phyloP scores from a whole-genome alignment of 2,888 invertebrate species.

The Drosophila koepferae region DNA sequence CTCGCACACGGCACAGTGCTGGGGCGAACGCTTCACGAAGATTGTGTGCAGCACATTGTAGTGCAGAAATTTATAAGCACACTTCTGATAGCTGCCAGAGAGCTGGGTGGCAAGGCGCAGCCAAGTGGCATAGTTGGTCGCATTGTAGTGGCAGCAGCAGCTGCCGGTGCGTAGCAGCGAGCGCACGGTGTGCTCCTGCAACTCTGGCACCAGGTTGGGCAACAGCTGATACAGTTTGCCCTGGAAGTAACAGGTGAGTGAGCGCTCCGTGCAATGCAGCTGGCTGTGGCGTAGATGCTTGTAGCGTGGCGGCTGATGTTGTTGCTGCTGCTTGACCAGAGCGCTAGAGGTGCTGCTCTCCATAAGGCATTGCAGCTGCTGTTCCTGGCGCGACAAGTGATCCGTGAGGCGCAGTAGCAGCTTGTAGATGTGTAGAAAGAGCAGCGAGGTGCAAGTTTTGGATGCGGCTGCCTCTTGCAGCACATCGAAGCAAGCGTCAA shows the following conservation, averaged over 20 bases:
- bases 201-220: constrained; percentile 60
- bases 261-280: constrained; percentile 68
- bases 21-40: constrained; percentile 61
- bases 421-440: constrained; percentile 72
- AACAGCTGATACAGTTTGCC: constrained; percentile 78
- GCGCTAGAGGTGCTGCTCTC: constrained; percentile 62
- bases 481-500: constrained; percentile 76
- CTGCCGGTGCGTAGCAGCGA: constrained; percentile 79
- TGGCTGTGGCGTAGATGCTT: constrained; percentile 65
- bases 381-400: constrained; percentile 74
- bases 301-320: constrained; percentile 43
- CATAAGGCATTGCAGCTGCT: constrained; percentile 52
- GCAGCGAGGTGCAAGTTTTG: constrained; percentile 32
- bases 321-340: constrained; percentile 47
- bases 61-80: constrained; percentile 81
- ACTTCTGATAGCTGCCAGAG: constrained; percentile 71
- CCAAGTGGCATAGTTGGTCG: constrained; percentile 71
- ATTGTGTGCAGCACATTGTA: constrained; percentile 79
- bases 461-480: constrained; percentile 60
- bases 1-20: constrained; percentile 77
- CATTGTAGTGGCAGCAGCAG: constrained; percentile 84
- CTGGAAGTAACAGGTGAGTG: constrained; percentile 82
- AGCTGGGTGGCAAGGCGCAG: constrained; percentile 68
- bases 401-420: constrained; percentile 79
- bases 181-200: constrained; percentile 78